Evolutionary conservation across 2,888 invertebrate species (phyloP), one percentile per base, ranked within the genome.

Genomic region (Prenolepis imparis): DNA sequence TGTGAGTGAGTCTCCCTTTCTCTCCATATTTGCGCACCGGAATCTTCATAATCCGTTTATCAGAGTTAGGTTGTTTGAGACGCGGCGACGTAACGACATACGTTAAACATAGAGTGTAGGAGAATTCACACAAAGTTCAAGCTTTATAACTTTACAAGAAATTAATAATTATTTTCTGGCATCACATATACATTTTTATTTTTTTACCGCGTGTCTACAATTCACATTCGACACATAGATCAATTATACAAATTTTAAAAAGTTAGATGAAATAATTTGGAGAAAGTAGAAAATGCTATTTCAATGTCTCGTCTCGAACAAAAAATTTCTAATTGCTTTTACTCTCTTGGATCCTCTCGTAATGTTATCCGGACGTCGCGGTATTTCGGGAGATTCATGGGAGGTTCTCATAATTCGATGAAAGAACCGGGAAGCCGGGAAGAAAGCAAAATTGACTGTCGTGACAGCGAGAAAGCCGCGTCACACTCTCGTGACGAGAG

Each of bases 1-100:
- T 94, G 94, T 94, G 87, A 94, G 94, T 94, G 84, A 81, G 70
- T 83, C 84, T 86, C 78, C 72, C n/a, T 75, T 82, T 81, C 57
- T 48, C 39, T 9, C 36, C 18, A 52, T 24, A 36, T 44, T 41
- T 59, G 57, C 57, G n/a, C 12, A 3, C 36, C 24, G 6, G 2
- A n/a, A 0, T 44, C 18, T 36, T 36, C 59, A 59, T 36, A 24
- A 48, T 77, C 67, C 28, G 4, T 24, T 75, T 57, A 57, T 12
- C 24, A 32, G 15, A 39, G 3, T 74, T 21, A 24, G 32, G 1
- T 48, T 18, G 36, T 72, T 80, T 21, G 57, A 44, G 4, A 77
- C 3, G n/a, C 12, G 15, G 9, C 9, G 5, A 48, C 48, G n/a
- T 21, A 12, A 41, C 9, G 1, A 4, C 3, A 28, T 9, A 28